phyloP scores from a whole-genome alignment of 2,113 vertebrate species.

The Pangasianodon hypophthalmus region DNA sequence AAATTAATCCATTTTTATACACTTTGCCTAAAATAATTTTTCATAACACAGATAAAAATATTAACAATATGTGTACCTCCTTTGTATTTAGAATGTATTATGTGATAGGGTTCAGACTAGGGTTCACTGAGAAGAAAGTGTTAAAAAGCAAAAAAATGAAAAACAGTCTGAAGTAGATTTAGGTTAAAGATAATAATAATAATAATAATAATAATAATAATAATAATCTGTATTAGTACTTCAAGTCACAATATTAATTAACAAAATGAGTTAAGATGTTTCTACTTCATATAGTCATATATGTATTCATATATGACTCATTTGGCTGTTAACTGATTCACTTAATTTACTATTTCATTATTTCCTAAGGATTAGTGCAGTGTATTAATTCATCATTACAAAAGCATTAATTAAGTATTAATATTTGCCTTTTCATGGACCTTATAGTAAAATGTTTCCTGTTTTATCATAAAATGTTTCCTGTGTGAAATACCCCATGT shows the following conservation, averaged over 20 bases:
- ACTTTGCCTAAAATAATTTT: not conserved
- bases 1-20: not conserved
- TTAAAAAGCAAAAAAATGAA: not conserved
- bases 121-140: not conserved
- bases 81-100: not conserved
- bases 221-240: not conserved
- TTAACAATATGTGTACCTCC: not conserved
- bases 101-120: not conserved
- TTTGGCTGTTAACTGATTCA: not conserved
- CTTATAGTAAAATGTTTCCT: not conserved
- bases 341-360: not conserved
- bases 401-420: not conserved
- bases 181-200: not conserved
- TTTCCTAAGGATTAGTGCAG: not conserved
- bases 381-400: not conserved
- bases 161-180: not conserved
- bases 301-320: not conserved
- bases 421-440: not conserved
- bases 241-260: not conserved
- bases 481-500: not conserved
- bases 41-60: not conserved
- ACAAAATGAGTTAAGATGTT: not conserved
- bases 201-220: not conserved
- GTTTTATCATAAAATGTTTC: not conserved
- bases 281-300: not conserved